Conservation (phyloP, 1,140 invertebrate species). For the Drosophila busckii region DNA sequence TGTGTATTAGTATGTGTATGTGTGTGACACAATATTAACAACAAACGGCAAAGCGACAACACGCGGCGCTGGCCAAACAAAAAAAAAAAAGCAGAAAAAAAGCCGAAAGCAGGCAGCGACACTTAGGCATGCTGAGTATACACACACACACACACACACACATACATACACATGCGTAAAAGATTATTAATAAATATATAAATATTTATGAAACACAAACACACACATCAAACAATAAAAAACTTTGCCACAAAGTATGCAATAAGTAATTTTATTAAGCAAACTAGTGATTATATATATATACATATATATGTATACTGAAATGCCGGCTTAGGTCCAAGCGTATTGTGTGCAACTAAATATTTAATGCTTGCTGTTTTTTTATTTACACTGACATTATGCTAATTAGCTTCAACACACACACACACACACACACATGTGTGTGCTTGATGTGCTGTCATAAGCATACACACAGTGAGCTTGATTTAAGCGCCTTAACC, state of each 20-base stretch:
- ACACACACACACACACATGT: no score
- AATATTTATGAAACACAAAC: not conserved
- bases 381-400: no score
- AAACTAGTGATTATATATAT: no score
- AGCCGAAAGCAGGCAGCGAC: slow-evolving; percentile 5
- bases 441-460: no score
- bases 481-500: no score
- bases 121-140: slow-evolving; percentile 7
- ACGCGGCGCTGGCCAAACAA: slow-evolving; percentile 2
- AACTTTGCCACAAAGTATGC: no score
- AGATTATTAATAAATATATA: slow-evolving; percentile 1
- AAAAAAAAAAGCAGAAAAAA: slow-evolving; percentile 2
- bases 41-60: slow-evolving; percentile 54
- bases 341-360: no score
- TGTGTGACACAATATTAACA: slow-evolving; percentile 42
- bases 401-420: no score
- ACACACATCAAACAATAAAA: no score
- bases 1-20: slow-evolving; percentile 27
- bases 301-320: not conserved
- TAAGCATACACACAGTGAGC: no score
- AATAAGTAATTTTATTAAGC: no score
- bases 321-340: no score
- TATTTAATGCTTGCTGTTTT: slow-evolving; percentile 12
- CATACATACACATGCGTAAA: not conserved
- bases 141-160: not conserved